Percentiles rank a stretch among this genome's conserved stretches.
These are phyloP conservation scores for Hippasteria phrygiana DNA, from an alignment of 53 echinoderm and acorn worm species.

Conservation along the genomic window DNA sequence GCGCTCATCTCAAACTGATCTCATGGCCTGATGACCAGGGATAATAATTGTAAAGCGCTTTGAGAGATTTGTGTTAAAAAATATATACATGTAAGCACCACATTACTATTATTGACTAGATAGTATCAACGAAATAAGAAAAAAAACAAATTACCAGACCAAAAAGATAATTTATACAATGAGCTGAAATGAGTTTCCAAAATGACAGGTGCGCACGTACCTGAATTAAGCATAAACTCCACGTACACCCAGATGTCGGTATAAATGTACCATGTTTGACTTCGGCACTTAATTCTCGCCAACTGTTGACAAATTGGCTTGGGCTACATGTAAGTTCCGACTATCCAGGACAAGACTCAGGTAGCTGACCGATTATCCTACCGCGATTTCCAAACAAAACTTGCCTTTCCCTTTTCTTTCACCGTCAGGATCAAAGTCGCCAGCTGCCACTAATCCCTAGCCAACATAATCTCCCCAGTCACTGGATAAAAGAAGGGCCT, in stretches of 20 bases:
- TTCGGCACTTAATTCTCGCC: neutral
- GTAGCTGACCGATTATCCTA: neutral
- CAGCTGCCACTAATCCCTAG: constrained; percentile 4
- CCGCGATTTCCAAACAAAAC: constrained; percentile 5
- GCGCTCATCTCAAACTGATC: too few species aligned
- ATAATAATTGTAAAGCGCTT: too few species aligned
- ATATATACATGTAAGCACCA: too few species aligned
- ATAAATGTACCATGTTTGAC: neutral
- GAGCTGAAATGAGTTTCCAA: too few species aligned
- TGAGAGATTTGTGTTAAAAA: too few species aligned
- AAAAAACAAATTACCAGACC: too few species aligned
- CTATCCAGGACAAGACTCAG: neutral
- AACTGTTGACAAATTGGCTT: constrained; percentile 1
- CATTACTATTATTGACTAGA: too few species aligned
- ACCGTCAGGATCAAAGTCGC: constrained; percentile 2
- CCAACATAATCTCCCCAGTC: neutral
- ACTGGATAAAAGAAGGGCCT: neutral
- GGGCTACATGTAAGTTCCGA: neutral
- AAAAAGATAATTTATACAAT: too few species aligned
- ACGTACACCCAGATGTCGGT: neutral
- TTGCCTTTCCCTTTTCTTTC: constrained; percentile 20
- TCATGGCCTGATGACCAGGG: too few species aligned
- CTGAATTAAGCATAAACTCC: too few species aligned
- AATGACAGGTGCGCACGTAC: too few species aligned
- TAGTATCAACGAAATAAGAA: too few species aligned